Percentiles rank a stretch among this genome's conserved stretches.
phyloP scores from a whole-genome alignment of 2,797 vertebrate genomes.

The Helicolenus hilgendorfi region DNA sequence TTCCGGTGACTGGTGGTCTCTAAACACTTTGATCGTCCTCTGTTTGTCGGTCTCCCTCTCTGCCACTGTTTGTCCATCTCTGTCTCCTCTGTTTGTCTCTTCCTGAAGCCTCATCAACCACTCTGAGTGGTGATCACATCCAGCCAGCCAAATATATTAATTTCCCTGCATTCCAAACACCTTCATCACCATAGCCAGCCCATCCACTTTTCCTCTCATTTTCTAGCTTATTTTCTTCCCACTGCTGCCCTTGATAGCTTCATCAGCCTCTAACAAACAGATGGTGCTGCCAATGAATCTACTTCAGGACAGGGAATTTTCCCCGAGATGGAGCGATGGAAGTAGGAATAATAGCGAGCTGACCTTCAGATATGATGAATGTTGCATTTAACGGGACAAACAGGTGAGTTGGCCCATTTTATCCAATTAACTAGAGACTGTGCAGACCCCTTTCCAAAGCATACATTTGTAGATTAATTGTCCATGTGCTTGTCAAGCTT shows the following conservation, averaged over 20 bases:
- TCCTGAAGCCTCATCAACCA: slow-evolving; percentile 22
- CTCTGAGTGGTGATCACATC: slow-evolving; percentile 5
- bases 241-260: slow-evolving; percentile 34
- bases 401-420: neutral
- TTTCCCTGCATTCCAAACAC: slow-evolving; percentile 21
- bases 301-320: slow-evolving; percentile 14
- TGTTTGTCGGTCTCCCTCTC: neutral
- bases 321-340: slow-evolving; percentile 4
- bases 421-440: neutral
- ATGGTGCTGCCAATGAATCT: slow-evolving; percentile 8
- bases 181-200: slow-evolving; percentile 16
- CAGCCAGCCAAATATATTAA: slow-evolving; percentile 15
- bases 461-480: neutral
- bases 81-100: slow-evolving; percentile 8
- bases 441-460: neutral
- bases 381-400: neutral
- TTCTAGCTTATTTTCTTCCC: slow-evolving; percentile 23
- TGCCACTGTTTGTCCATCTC: slow-evolving; percentile 24
- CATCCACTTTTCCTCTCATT: slow-evolving; percentile 22
- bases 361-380: slow-evolving; percentile 14
- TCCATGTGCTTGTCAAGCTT: too few relatives aligned
- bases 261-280: slow-evolving; percentile 53
- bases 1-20: neutral
- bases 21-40: slow-evolving; percentile 7
- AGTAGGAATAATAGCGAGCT: neutral